These are phyloP conservation scores for Climacteris rufus DNA, from an alignment of 2,113 vertebrate genomes.

Conservation along the genomic window DNA sequence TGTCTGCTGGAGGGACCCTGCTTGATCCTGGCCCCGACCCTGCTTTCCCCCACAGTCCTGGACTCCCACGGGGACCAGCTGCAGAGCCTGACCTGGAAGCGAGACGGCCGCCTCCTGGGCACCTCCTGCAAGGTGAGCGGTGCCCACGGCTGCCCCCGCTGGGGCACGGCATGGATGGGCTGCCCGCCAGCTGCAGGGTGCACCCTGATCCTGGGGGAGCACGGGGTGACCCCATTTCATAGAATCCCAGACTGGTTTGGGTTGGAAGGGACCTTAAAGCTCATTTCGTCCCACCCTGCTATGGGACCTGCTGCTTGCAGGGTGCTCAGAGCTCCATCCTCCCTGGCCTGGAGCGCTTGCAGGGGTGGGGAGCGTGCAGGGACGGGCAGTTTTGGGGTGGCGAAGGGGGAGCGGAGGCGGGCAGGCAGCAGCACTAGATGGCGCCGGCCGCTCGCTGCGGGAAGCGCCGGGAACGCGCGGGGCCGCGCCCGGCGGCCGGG, in stretches of 20 bases:
- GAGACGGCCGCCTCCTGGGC: constrained; percentile 83
- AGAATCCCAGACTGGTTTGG: neutral
- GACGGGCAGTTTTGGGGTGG: neutral
- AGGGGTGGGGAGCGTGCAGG: neutral
- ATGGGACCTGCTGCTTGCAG: no score
- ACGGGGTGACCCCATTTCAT: fast-evolving
- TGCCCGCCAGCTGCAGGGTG: no score
- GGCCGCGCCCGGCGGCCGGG: no score
- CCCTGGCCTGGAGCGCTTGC: neutral
- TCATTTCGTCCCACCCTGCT: neutral
- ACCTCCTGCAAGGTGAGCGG: constrained; percentile 85
- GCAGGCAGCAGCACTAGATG: constrained; percentile 15
- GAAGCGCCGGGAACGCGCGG: neutral
- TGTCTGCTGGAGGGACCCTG: neutral
- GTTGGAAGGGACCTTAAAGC: neutral
- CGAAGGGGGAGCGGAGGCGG: neutral
- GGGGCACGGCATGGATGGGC: neutral
- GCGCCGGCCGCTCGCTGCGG: constrained; percentile 14
- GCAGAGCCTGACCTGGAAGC: constrained; percentile 87
- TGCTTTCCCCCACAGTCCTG: constrained; percentile 73
- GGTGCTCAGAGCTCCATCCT: neutral
- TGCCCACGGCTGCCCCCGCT: fast-evolving
- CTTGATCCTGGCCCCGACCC: neutral
- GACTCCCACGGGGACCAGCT: constrained; percentile 82
- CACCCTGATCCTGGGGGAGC: fast-evolving